These are phyloP conservation scores for Bradypus variegatus DNA, from an alignment of 2,797 vertebrate genomes.

Conservation along the genomic window DNA sequence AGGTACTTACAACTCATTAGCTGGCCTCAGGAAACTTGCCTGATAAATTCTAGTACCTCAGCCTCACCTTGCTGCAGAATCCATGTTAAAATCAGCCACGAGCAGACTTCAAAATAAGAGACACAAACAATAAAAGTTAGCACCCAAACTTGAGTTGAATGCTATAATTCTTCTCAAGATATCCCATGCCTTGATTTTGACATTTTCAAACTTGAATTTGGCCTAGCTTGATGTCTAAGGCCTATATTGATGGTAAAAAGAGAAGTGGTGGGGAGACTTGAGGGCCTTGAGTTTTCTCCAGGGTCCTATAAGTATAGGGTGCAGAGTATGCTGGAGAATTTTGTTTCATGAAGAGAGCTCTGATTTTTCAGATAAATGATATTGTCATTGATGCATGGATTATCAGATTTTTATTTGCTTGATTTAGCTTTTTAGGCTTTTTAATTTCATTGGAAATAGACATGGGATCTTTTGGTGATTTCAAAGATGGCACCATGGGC, in stretches of 20 bases:
- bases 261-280: not conserved
- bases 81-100: not conserved
- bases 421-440: not conserved
- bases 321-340: not conserved
- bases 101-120: not conserved
- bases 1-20: not conserved
- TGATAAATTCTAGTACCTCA: not conserved
- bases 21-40: not conserved
- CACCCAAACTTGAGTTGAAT: not conserved
- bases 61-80: not conserved
- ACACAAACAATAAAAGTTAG: not conserved
- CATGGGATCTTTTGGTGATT: not conserved
- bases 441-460: not conserved
- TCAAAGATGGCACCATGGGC: not conserved
- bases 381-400: not conserved
- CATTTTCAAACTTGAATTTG: not conserved
- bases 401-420: not conserved
- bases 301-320: fast-evolving
- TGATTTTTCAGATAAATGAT: not conserved
- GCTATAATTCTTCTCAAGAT: not conserved
- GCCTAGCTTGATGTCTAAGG: not conserved
- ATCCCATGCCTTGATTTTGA: not conserved
- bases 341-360: not conserved
- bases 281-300: not conserved
- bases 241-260: not conserved